Base-by-base conservation (phyloP, 2,797 vertebrate species). In the Diplodus puntazzo region DNA sequence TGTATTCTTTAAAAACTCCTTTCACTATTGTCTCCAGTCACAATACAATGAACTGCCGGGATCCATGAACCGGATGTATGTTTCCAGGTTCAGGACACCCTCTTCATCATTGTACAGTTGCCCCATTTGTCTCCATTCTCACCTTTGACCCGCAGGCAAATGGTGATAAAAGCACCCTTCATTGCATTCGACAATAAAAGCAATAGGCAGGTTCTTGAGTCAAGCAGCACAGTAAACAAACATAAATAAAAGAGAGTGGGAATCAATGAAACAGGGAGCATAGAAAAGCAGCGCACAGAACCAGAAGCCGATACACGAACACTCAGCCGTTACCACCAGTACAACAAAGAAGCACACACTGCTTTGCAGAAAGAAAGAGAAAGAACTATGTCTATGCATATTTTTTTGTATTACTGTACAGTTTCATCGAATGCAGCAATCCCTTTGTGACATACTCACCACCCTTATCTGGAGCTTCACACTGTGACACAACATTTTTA, bases 121-220 rank as follows among this genome's bases (percentile, higher is more conserved):
- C 85, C 81, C 88, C 89, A 94, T 95, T 95, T 93, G 93, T 95
- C 92, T 94, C 92, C 89, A 94, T 94, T 88, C 79, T 95, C 89
- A 94, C 93, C 93, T 95, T 93, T 95, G 92, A 95, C 94, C 95
- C 76, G 79, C 74, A 88, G 89, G 84, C 92, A 93, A 94, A 94
- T 93, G 89, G 94, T 95, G 94, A 95, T 95, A 94, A 96, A 95
- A 96, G 92, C 93, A 93, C 91, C 93, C 93, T 94, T 94, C 94
- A 94, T 94, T 92, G 92, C 90, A 90, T 89, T 89, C 25, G 90
- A 92, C 91, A 92, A 94, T 94, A 93, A 94, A 95, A 93, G 91
- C 92, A 91, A 92, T 92, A 93, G 91, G 87, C 83, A 92, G 90
- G 90, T 89, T 94, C 91, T 91, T 87, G 88, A 93, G 91, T 94